Evolutionary conservation across 2,113 vertebrate genomes (phyloP).

Genomic region (Zosterops pallidus): DNA sequence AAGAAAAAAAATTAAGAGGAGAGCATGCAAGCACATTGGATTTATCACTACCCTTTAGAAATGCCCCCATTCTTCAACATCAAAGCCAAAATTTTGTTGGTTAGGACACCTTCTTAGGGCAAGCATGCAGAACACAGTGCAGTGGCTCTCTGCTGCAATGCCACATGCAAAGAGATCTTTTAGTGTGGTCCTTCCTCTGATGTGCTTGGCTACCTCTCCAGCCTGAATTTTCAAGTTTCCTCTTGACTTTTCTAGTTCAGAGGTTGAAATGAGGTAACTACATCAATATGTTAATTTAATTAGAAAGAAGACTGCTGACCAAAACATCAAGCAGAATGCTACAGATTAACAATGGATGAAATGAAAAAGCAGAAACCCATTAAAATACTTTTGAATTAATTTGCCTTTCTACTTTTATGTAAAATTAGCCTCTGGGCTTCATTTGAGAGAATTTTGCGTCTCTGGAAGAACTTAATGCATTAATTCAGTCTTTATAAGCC

Average conservation of each 20-base stretch:
- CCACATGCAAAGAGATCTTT: background rate
- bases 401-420: background rate
- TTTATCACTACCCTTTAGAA: background rate
- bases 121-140: rapidly evolving
- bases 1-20: background rate
- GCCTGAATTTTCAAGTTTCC: background rate
- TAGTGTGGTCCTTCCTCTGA: background rate
- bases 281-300: background rate
- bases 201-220: background rate
- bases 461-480: background rate
- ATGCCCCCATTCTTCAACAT: background rate
- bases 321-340: background rate
- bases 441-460: background rate
- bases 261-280: background rate
- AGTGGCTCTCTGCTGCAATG: background rate
- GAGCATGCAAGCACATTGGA: background rate
- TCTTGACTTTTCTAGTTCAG: background rate
- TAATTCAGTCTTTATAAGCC: background rate
- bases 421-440: background rate
- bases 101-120: background rate
- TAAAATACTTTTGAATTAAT: background rate
- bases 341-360: background rate
- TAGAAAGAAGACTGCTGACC: background rate
- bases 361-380: background rate
- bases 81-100: background rate